Evolutionary conservation across 2,888 invertebrate genomes (phyloP).

Genomic region (Ophion ellenae): DNA sequence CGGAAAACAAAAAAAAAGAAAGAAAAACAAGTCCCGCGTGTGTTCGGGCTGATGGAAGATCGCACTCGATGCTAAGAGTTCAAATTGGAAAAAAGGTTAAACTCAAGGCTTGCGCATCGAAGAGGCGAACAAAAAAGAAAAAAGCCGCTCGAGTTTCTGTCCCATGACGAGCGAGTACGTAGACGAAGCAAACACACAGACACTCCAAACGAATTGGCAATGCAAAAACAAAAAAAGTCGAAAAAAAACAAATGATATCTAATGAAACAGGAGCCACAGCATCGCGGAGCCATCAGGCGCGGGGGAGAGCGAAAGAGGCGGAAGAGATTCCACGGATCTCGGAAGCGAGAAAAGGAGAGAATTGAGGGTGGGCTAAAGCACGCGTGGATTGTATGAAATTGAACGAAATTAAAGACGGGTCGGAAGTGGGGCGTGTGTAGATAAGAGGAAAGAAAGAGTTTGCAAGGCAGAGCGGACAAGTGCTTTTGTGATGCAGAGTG

Average conservation of each 20-base stretch:
- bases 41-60: constrained; percentile 17
- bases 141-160: constrained; percentile 16
- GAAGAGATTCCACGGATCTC: constrained; percentile 13
- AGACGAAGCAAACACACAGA: constrained; percentile 30
- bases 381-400: constrained; percentile 31
- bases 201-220: constrained; percentile 56
- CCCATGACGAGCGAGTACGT: constrained; percentile 33
- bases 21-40: constrained; percentile 1
- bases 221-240: constrained; percentile 28
- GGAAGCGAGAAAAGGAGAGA: constrained; percentile 20
- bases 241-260: constrained; percentile 13
- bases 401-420: constrained; percentile 46
- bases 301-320: constrained; percentile 19
- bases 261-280: constrained; percentile 37
- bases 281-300: constrained; percentile 37
- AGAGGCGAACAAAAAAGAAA: constrained; percentile 16
- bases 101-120: neutral
- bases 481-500: constrained; percentile 20
- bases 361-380: constrained; percentile 24
- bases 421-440: constrained; percentile 53
- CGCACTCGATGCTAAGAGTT: neutral
- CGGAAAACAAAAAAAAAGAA: neutral
- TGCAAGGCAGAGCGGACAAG: constrained; percentile 43
- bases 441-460: constrained; percentile 27
- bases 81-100: constrained; percentile 31